Evolutionary conservation across 2,113 vertebrate species (phyloP).

Genomic region (Progne subis): DNA sequence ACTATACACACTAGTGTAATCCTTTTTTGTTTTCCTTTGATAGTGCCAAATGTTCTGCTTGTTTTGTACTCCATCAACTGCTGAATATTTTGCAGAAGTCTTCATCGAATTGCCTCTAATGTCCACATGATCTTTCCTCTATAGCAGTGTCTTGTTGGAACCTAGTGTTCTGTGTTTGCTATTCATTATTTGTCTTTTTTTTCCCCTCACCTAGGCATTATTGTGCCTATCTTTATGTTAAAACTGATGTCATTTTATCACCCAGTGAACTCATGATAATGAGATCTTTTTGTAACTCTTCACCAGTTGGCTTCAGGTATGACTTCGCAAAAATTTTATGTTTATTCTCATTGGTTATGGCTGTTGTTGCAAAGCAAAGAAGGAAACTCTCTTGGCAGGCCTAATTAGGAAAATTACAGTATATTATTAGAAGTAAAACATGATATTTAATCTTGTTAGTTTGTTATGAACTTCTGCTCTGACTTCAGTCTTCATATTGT

Average conservation of each 20-base stretch:
- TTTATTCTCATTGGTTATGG: background rate
- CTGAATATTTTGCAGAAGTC: background rate
- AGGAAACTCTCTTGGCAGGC: background rate
- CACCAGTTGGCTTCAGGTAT: background rate
- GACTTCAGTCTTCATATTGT: background rate
- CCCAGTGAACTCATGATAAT: background rate
- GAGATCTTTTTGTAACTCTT: background rate
- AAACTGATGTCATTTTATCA: background rate
- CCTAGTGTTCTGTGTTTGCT: background rate
- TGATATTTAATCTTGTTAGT: background rate
- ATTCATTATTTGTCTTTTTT: background rate
- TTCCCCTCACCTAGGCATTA: background rate
- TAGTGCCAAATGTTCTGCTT: background rate
- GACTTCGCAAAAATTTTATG: background rate
- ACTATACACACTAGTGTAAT: background rate
- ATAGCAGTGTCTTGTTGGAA: background rate
- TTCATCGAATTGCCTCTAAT: rapidly evolving
- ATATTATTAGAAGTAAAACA: background rate
- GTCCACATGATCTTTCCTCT: background rate
- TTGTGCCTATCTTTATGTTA: background rate
- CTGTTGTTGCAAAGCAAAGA: background rate
- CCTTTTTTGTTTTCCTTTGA: background rate
- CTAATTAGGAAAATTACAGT: background rate
- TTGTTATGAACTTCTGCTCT: background rate
- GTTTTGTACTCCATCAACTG: background rate